A percentile compares a stretch with the other conserved stretches of the same genome.
These are phyloP conservation scores for Agonopterix arenella DNA, from an alignment of 2,888 invertebrate species.

Conservation along the genomic window DNA sequence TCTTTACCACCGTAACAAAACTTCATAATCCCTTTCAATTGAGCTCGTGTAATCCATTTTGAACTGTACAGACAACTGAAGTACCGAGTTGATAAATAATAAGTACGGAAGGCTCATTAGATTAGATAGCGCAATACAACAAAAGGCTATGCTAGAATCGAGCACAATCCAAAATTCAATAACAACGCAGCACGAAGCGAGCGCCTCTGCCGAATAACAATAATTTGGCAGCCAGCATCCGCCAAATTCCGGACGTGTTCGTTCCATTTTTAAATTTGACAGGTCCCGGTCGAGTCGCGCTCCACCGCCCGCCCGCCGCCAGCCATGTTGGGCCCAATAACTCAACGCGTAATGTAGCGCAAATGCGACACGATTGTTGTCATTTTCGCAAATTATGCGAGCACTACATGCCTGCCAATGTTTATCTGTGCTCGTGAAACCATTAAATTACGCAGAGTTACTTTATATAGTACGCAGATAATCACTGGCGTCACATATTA, in stretches of 20 bases:
- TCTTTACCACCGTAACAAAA: too few relatives aligned
- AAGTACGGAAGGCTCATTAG: conserved; percentile 19
- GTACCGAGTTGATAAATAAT: not conserved
- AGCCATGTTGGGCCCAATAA: conserved; percentile 43
- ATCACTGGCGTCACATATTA: conserved; percentile 29
- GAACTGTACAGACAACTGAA: too few relatives aligned
- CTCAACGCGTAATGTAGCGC: conserved; percentile 65
- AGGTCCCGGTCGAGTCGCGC: conserved; percentile 44
- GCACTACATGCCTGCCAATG: conserved; percentile 61
- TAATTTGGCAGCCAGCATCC: conserved; percentile 70
- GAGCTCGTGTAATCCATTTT: too few relatives aligned
- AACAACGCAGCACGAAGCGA: conserved; percentile 45
- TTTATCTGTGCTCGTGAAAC: conserved; percentile 63
- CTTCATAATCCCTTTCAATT: too few relatives aligned
- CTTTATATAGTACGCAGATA: conserved; percentile 39
- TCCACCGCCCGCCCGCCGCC: conserved; percentile 1
- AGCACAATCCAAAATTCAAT: conserved; percentile 65
- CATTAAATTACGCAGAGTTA: conserved; percentile 54
- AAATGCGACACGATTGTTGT: conserved; percentile 65
- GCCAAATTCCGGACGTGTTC: conserved; percentile 66
- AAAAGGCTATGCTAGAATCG: conserved; percentile 39
- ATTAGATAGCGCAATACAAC: conserved; percentile 41
- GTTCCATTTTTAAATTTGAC: conserved; percentile 75
- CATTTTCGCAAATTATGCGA: conserved; percentile 70
- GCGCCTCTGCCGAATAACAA: conserved; percentile 64